phyloP scores from a whole-genome alignment of 2,888 invertebrate genomes.

The Eupithecia subfuscata region DNA sequence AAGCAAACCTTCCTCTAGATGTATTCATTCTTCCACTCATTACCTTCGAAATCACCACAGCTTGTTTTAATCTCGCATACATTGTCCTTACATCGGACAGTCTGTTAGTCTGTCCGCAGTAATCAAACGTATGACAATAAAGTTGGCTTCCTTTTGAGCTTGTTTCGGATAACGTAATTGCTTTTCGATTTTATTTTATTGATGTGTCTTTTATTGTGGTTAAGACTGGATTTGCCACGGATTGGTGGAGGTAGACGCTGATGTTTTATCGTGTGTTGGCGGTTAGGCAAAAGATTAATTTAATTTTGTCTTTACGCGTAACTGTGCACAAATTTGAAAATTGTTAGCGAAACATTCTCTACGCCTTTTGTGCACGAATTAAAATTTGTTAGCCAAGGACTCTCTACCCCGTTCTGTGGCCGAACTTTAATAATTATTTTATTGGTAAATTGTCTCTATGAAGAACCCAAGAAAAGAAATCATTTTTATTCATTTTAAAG shows the following conservation, averaged over 20 bases:
- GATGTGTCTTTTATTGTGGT: constrained; percentile 34
- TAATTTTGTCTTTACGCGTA: not conserved
- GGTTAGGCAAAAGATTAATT: not conserved
- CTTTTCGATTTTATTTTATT: constrained; percentile 76
- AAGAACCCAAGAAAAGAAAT: not conserved
- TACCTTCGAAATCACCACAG: constrained; percentile 23
- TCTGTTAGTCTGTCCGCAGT: constrained; percentile 55
- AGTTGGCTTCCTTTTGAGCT: constrained; percentile 70
- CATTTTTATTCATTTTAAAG: not conserved
- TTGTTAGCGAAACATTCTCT: not conserved
- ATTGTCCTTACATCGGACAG: constrained; percentile 56
- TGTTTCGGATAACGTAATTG: constrained; percentile 75
- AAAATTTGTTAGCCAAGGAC: not conserved
- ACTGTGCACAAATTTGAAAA: not conserved
- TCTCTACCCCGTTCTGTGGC: not conserved
- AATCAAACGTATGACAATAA: constrained; percentile 80
- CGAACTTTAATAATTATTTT: not conserved
- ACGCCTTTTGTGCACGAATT: not conserved
- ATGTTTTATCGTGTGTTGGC: not conserved
- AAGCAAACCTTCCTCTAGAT: not conserved
- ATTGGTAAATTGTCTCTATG: not conserved
- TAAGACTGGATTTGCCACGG: not conserved
- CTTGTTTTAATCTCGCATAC: constrained; percentile 42
- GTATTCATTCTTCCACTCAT: constrained; percentile 44
- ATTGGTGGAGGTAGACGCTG: not conserved